Conservation (phyloP, 2,113 vertebrate species). For the Lagopus leucura region DNA sequence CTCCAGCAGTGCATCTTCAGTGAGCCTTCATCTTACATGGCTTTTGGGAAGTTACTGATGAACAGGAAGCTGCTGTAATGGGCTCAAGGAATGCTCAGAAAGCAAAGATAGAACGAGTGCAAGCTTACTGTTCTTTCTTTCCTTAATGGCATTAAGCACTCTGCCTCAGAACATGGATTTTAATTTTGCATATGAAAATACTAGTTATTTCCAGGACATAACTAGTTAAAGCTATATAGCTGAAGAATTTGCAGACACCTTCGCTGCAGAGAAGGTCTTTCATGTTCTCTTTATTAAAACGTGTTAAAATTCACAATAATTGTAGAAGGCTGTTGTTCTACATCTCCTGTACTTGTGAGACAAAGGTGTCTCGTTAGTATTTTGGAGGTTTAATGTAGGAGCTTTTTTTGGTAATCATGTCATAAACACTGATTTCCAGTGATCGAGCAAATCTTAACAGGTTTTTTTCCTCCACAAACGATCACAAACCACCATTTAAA, state of each 20-base stretch:
- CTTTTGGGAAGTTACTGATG: background rate
- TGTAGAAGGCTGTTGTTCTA: background rate
- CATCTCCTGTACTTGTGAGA: background rate
- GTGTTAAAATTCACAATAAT: background rate
- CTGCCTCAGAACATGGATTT: background rate
- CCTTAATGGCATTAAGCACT: background rate
- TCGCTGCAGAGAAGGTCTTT: background rate
- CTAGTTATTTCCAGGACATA: background rate
- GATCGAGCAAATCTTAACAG: background rate
- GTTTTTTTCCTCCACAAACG: background rate
- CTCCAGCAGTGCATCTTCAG: background rate
- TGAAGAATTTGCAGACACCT: background rate
- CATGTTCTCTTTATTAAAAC: background rate
- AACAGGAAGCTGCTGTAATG: background rate
- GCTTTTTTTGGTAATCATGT: background rate
- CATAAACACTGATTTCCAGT: background rate
- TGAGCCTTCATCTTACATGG: background rate
- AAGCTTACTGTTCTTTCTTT: background rate
- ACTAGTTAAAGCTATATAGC: background rate
- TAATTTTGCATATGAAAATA: background rate
- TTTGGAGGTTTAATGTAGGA: background rate
- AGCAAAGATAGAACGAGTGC: background rate
- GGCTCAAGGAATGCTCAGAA: background rate
- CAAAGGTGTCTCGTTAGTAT: background rate
- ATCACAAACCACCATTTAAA: background rate